Evolutionary conservation across 2,797 vertebrate genomes (phyloP).

Genomic region (Myiotriccus ornatus): DNA sequence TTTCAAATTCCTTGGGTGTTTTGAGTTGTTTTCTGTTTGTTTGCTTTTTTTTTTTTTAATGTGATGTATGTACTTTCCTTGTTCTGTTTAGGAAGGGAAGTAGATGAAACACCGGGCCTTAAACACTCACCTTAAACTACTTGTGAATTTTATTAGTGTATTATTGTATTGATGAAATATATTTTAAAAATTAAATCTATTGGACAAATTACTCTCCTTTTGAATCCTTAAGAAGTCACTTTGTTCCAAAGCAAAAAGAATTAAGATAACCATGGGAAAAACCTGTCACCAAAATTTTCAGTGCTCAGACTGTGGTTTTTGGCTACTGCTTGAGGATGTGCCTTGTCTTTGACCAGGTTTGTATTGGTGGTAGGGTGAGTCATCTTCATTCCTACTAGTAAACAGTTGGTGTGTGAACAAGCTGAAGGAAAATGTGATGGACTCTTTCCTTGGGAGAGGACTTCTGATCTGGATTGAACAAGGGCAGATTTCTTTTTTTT

Average conservation of each 20-base stretch:
- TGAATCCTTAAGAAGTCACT: not conserved
- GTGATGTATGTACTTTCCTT: not conserved
- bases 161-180: not conserved
- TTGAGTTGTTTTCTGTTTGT: no score
- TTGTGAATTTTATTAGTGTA: not conserved
- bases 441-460: not conserved
- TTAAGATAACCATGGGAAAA: not conserved
- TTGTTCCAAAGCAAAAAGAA: not conserved
- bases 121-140: not conserved
- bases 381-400: not conserved
- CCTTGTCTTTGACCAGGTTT: not conserved
- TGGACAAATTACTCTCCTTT: not conserved
- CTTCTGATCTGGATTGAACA: not conserved
- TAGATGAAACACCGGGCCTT: not conserved
- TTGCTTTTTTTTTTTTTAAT: not conserved
- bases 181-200: not conserved
- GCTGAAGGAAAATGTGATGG: not conserved
- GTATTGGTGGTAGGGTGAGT: not conserved
- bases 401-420: not conserved
- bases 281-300: not conserved
- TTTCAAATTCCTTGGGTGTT: not conserved
- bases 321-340: not conserved
- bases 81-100: not conserved
- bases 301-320: not conserved
- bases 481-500: not conserved